These are phyloP conservation scores for Falco columbarius DNA, from an alignment of 2,797 vertebrate genomes.

Conservation along the genomic window DNA sequence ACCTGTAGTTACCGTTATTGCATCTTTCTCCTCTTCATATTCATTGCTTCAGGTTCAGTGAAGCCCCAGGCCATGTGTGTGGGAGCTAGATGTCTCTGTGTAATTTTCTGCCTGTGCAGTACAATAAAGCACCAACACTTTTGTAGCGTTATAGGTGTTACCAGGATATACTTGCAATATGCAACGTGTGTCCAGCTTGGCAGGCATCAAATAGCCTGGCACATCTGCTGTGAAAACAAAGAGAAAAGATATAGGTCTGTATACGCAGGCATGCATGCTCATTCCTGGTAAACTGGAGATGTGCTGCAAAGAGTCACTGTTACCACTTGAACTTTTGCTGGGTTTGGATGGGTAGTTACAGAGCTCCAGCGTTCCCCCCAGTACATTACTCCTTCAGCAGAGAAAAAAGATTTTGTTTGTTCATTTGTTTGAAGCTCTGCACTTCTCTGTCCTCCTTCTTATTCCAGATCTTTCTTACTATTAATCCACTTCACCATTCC, in stretches of 20 bases:
- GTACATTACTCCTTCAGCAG: neutral
- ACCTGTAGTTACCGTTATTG: neutral
- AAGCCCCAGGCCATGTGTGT: neutral
- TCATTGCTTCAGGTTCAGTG: neutral
- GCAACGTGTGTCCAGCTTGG: fast-evolving
- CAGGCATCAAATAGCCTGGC: neutral
- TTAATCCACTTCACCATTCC: neutral
- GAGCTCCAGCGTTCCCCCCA: neutral
- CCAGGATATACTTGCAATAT: neutral
- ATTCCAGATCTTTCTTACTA: neutral
- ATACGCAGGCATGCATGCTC: neutral
- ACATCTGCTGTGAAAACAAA: neutral
- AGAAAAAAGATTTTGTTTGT: neutral
- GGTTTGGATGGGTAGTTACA: neutral
- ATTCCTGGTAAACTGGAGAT: neutral
- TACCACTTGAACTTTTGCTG: neutral
- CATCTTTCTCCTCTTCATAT: neutral
- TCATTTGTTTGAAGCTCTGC: neutral
- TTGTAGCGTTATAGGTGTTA: neutral
- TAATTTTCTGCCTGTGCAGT: neutral
- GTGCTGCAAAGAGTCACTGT: fast-evolving
- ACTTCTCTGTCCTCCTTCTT: neutral
- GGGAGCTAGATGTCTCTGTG: neutral
- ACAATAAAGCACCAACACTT: neutral
- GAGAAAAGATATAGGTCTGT: neutral